A percentile compares a stretch with the other conserved stretches of the same genome.
These are phyloP conservation scores for Ammodytes marinus DNA, from an alignment of 2,113 vertebrate species.

Conservation along the genomic window DNA sequence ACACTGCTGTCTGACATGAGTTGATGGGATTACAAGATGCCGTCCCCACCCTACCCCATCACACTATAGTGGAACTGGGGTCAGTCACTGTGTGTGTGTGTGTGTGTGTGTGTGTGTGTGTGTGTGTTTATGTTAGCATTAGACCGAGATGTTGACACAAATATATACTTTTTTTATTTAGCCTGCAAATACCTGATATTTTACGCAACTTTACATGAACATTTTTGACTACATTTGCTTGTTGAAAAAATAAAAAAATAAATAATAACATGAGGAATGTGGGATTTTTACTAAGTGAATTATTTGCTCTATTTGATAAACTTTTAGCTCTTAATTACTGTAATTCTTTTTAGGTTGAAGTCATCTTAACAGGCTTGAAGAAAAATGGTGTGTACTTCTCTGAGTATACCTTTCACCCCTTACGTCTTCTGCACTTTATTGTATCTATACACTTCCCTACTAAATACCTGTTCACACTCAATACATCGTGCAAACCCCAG, in stretches of 20 bases:
- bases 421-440: constrained; percentile 15
- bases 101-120: constrained; percentile 13
- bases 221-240: not conserved
- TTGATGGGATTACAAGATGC: constrained; percentile 86
- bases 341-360: not conserved
- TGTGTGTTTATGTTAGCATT: not conserved
- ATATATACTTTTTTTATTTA: not conserved
- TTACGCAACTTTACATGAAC: not conserved
- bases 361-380: not conserved
- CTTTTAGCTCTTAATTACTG: not conserved
- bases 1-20: constrained; percentile 83
- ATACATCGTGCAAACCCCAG: not conserved
- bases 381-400: constrained; percentile 19
- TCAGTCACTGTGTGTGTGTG: constrained; percentile 26
- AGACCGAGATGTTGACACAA: not conserved
- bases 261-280: not conserved
- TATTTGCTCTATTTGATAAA: not conserved
- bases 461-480: not conserved
- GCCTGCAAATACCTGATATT: not conserved
- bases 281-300: not conserved
- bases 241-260: not conserved
- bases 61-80: constrained; percentile 8
- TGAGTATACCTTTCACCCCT: not conserved
- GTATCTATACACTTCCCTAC: constrained; percentile 15
- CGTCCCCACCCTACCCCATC: not conserved